Percentiles rank a stretch among this genome's conserved stretches.
phyloP scores from a whole-genome alignment of 1,140 invertebrate species.

The Phenacoccus solenopsis region DNA sequence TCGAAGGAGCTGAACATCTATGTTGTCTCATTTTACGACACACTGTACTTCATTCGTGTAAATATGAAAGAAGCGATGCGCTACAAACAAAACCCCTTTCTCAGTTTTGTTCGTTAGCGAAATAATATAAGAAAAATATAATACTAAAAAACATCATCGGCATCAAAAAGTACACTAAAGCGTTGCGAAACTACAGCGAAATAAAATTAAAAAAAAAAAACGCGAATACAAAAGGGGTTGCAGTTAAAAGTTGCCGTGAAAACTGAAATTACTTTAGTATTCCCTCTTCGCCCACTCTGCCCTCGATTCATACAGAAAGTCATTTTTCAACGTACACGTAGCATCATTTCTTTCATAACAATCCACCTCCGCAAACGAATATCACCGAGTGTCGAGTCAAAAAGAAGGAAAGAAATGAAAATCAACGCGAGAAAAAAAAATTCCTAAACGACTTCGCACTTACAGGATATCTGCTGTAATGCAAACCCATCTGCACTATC shows the following conservation, averaged over 20 bases:
- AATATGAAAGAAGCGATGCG: background rate
- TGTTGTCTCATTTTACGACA: too few species aligned
- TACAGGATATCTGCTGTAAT: too few species aligned
- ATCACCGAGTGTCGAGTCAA: too few species aligned
- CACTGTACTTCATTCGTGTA: too few species aligned
- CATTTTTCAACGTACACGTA: background rate
- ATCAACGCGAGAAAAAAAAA: background rate
- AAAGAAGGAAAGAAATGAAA: too few species aligned
- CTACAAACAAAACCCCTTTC: conserved; percentile 1
- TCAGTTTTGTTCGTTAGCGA: background rate
- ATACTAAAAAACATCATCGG: background rate
- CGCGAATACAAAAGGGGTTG: conserved; percentile 6
- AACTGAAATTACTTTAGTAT: conserved; percentile 5
- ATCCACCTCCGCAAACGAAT: too few species aligned
- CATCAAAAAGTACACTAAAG: background rate
- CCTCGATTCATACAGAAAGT: background rate
- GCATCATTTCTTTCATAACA: background rate
- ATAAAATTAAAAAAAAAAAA: background rate
- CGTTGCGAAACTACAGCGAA: background rate
- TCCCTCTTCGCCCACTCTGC: background rate
- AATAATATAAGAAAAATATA: background rate
- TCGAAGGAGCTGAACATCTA: too few species aligned
- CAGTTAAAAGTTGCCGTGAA: background rate
- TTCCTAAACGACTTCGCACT: too few species aligned
- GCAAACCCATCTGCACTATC: background rate